Conservation (phyloP, 2,888 invertebrate genomes). For the Tricholauxania praeusta region DNA sequence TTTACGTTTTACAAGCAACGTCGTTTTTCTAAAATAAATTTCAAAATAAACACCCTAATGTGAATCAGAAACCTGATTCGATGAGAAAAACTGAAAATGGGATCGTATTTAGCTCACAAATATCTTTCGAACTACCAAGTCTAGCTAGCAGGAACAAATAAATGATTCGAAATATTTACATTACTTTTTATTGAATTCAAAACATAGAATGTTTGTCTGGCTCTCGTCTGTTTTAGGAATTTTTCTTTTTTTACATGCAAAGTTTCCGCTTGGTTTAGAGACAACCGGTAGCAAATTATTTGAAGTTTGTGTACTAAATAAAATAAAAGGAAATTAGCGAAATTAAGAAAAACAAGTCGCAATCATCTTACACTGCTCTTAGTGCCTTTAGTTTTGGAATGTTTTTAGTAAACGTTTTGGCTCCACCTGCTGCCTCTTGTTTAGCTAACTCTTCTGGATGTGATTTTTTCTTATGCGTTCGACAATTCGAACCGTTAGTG, state of each 20-base stretch:
- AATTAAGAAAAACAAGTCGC: not conserved
- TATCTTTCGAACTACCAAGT: too few relatives aligned
- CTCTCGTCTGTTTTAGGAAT: slow-evolving; percentile 41
- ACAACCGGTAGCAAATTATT: slow-evolving; percentile 62
- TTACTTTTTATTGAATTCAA: too few relatives aligned
- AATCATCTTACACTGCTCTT: slow-evolving; percentile 61
- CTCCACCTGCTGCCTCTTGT: slow-evolving; percentile 62
- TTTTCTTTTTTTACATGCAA: slow-evolving; percentile 61
- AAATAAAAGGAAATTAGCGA: too few relatives aligned
- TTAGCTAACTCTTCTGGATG: slow-evolving; percentile 67
- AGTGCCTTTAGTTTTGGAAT: slow-evolving; percentile 66
- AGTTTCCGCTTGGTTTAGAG: slow-evolving; percentile 61
- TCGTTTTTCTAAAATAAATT: too few relatives aligned
- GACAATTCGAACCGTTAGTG: slow-evolving; percentile 67
- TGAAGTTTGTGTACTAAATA: slow-evolving; percentile 58
- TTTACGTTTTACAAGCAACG: too few relatives aligned
- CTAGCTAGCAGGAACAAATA: too few relatives aligned
- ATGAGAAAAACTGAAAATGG: too few relatives aligned
- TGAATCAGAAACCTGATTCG: too few relatives aligned
- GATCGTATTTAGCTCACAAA: too few relatives aligned
- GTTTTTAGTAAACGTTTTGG: slow-evolving; percentile 59
- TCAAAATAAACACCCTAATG: too few relatives aligned
- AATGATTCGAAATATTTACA: too few relatives aligned
- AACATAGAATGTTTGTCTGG: too few relatives aligned
- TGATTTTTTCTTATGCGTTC: slow-evolving; percentile 66